Evolutionary conservation across 2,888 invertebrate species (phyloP), one percentile per base, ranked within the genome.

Genomic region (Coelogynopora nodosa): DNA sequence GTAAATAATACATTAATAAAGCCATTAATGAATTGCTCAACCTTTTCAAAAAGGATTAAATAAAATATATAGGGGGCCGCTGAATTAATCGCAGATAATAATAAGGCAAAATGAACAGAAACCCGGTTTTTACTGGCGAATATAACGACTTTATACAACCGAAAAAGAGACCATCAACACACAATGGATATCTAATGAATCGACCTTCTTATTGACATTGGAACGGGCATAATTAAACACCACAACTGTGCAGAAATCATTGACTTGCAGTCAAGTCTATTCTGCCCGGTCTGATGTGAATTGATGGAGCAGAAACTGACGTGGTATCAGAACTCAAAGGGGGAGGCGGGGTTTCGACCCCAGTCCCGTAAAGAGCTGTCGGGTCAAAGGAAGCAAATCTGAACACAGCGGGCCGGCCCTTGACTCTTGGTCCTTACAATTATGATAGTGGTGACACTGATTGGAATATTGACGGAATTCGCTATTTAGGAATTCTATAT

Each of bases 401-500:
- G 49, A 5, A 49, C 49, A 49, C 49, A 49, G 74, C 5, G 74
- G 74, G 74, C 23, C 74, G 23, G 2, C 5, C 23, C 74, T 74
- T 74, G 74, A 74, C 74, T 74, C 23, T 23, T 23, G 74, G 18
- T 2, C 5, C 2, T 74, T 23, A 49, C 49, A 18, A 49, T 49
- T 49, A 18, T 49, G 49, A 49, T 49, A 49, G 49, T 18, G 49
- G 49, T 74, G 74, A 74, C 74, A 74, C 74, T 74, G 74, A 74
- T 74, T 74, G 74, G 23, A 13, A 74, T 13, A 13, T 74, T 26
- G 23, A 26, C 5, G 5, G 74, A 74, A 23, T 23, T 2, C 74
- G 2, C 18, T n/a, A 26, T 23, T 74, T 5, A 74, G n/a, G n/a
- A n/a, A n/a, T n/a, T n/a, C n/a, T n/a, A n/a, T n/a, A n/a, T n/a